A percentile compares a stretch with the other conserved stretches of the same genome.
phyloP scores from a whole-genome alignment of 2,113 vertebrate species.

The Mixornis gularis region DNA sequence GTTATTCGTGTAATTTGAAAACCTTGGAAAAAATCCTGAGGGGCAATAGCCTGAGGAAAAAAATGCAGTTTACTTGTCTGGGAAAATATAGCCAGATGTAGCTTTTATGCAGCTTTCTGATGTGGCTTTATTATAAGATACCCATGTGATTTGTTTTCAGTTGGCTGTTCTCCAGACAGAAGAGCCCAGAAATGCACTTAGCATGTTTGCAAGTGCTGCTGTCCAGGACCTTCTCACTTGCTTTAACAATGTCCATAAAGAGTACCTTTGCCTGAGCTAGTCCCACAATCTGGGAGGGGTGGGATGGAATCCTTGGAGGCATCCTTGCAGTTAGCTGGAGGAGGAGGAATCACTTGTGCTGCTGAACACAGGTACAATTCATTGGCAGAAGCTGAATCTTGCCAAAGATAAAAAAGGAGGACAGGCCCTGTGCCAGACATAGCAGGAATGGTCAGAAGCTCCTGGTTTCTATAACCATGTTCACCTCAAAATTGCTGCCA shows the following conservation, averaged over 20 bases:
- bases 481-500: background rate
- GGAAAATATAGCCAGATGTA: background rate
- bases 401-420: background rate
- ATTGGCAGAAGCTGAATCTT: background rate
- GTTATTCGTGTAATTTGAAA: constrained; percentile 1
- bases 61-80: constrained; percentile 13
- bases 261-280: background rate
- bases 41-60: background rate
- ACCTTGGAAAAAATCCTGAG: constrained; percentile 4
- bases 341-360: background rate
- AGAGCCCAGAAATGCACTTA: background rate
- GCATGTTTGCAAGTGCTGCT: background rate
- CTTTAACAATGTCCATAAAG: background rate
- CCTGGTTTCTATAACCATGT: background rate
- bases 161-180: background rate
- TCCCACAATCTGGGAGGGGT: background rate
- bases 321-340: background rate
- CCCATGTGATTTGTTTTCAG: background rate
- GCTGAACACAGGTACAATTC: rapidly evolving
- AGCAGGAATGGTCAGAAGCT: background rate
- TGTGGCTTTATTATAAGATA: constrained; percentile 5
- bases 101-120: constrained; percentile 19
- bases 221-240: background rate
- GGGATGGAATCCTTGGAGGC: background rate
- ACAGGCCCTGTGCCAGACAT: background rate